These are phyloP conservation scores for Metridium senile DNA, from an alignment of 92 coral and sea anemone genomes.

Conservation along the genomic window DNA sequence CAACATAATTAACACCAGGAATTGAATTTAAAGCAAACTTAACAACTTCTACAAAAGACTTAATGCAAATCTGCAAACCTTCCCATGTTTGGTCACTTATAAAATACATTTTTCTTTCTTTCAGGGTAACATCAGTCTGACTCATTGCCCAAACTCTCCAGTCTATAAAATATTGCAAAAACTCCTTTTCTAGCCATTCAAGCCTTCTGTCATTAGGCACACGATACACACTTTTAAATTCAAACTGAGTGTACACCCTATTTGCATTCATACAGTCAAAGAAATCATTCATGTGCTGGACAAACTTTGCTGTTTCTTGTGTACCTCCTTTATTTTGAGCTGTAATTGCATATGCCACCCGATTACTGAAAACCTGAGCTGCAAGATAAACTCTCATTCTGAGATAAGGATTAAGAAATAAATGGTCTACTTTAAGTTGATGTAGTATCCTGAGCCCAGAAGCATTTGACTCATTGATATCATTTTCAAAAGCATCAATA, in stretches of 20 bases:
- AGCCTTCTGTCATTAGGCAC: slow-evolving; percentile 28
- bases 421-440: too few species aligned
- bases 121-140: slow-evolving; percentile 29
- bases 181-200: slow-evolving; percentile 41
- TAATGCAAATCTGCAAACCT: slow-evolving; percentile 51
- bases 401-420: too few species aligned
- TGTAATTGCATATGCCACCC: too few species aligned
- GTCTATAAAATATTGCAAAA: slow-evolving; percentile 45
- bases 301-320: too few species aligned
- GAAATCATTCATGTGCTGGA: too few species aligned
- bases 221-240: slow-evolving; percentile 51
- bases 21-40: slow-evolving; percentile 22
- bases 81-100: slow-evolving; percentile 56
- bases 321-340: too few species aligned
- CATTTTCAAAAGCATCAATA: too few species aligned
- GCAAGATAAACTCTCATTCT: too few species aligned
- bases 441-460: too few species aligned
- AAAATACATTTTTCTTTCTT: slow-evolving; percentile 37
- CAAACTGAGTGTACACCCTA: slow-evolving; percentile 38
- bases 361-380: too few species aligned
- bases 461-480: too few species aligned
- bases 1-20: slow-evolving; percentile 49
- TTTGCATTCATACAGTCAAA: too few species aligned
- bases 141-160: slow-evolving; percentile 46
- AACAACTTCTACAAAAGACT: slow-evolving; percentile 53